Evolutionary conservation across 2,113 vertebrate genomes (phyloP).

Genomic region (Paraplagusia blochii): DNA sequence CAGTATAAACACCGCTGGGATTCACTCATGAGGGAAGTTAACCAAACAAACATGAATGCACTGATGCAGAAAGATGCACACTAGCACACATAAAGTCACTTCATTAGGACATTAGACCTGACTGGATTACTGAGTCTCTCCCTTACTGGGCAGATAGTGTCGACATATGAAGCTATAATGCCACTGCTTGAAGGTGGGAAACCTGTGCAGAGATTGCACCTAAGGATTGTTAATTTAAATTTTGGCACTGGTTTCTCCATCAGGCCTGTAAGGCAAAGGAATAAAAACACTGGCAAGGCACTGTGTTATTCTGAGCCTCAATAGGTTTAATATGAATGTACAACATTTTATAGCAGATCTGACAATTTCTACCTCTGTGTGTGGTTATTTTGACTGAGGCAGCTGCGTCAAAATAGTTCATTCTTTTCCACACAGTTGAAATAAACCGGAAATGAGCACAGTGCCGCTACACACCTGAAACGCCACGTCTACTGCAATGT

Average conservation of each 20-base stretch:
- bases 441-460: background rate
- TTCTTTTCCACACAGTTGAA: too few relatives aligned
- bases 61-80: conserved; percentile 4
- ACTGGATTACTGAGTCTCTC: conserved; percentile 29
- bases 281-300: conserved; percentile 2
- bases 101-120: conserved; percentile 50
- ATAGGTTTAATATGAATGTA: background rate
- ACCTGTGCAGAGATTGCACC: conserved; percentile 20
- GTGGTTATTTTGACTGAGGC: too few relatives aligned
- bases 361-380: background rate
- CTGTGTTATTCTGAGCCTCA: background rate
- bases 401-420: too few relatives aligned
- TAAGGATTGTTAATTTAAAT: conserved; percentile 42
- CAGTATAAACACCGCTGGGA: conserved; percentile 29
- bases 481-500: conserved; percentile 11
- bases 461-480: conserved; percentile 31
- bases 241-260: conserved; percentile 27
- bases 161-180: conserved; percentile 45
- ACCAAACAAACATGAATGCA: background rate
- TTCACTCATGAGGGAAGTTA: conserved; percentile 33
- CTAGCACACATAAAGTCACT: conserved; percentile 33
- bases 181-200: conserved; percentile 41
- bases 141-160: conserved; percentile 2
- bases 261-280: background rate
- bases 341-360: background rate